Evolutionary conservation across 2,888 invertebrate genomes (phyloP).

Genomic region (Ophraella communa): DNA sequence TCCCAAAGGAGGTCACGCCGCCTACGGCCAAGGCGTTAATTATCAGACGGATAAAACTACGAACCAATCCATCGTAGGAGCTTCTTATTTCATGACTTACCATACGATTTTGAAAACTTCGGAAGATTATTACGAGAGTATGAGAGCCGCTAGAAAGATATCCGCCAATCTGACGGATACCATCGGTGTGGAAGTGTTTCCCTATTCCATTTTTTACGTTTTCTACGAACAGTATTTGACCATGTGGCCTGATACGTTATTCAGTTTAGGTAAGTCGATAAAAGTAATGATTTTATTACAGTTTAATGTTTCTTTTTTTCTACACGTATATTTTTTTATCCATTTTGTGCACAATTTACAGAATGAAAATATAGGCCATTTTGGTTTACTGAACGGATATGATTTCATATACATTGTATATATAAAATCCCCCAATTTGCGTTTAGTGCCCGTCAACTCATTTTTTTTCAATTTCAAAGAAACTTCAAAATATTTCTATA

Average conservation of each 20-base stretch:
- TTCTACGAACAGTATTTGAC: constrained; percentile 99
- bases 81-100: constrained; percentile 93
- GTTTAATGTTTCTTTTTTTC: too few relatives aligned
- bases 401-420: too few relatives aligned
- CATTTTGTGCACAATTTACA: too few relatives aligned
- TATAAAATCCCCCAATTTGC: too few relatives aligned
- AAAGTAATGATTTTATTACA: too few relatives aligned
- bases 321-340: too few relatives aligned
- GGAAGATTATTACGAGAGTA: constrained; percentile 86
- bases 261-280: constrained; percentile 76
- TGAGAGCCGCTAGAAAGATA: constrained; percentile 82
- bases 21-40: constrained; percentile 78
- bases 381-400: too few relatives aligned
- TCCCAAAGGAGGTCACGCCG: constrained; percentile 85
- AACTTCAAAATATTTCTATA: too few relatives aligned
- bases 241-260: constrained; percentile 90
- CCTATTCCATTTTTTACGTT: constrained; percentile 95
- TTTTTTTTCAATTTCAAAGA: too few relatives aligned
- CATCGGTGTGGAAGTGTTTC: constrained; percentile 77
- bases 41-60: constrained; percentile 59
- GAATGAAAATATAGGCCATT: too few relatives aligned
- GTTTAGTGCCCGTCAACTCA: too few relatives aligned
- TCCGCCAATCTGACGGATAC: constrained; percentile 71
- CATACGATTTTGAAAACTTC: constrained; percentile 92
- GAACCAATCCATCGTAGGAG: constrained; percentile 65